These are phyloP conservation scores for Phalloptychus januarius DNA, from an alignment of 2,797 vertebrate species.

Conservation along the genomic window DNA sequence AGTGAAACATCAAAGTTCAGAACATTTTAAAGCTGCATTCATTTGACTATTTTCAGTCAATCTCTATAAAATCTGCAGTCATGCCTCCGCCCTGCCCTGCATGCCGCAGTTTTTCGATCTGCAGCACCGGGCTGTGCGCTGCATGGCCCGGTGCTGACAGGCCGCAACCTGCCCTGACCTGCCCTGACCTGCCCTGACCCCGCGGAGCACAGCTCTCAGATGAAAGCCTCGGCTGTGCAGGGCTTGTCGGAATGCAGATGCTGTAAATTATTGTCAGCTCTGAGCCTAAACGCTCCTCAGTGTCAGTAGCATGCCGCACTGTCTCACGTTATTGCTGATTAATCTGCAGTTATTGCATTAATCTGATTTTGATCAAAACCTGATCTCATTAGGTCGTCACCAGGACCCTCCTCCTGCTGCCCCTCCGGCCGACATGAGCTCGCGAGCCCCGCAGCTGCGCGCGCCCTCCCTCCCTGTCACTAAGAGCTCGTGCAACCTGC, in stretches of 20 bases:
- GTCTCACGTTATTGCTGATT: not conserved
- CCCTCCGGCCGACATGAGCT: conserved; percentile 21
- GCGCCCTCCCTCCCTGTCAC: conserved; percentile 59
- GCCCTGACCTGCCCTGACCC: not conserved
- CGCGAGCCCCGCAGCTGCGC: conserved; percentile 70
- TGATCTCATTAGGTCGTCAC: conserved; percentile 63
- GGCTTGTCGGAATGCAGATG: conserved; percentile 13
- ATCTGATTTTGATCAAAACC: not conserved
- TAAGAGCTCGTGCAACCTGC: conserved; percentile 74
- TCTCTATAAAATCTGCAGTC: not conserved
- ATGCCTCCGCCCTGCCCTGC: not conserved
- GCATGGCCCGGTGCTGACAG: not conserved
- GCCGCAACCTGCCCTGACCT: not conserved
- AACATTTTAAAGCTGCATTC: not conserved
- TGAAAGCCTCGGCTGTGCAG: not conserved
- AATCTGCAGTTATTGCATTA: not conserved
- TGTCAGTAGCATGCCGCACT: conserved; percentile 31
- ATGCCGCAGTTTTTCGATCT: no score
- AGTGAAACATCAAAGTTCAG: conserved; percentile 61
- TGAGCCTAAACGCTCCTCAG: conserved; percentile 31
- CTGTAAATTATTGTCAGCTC: conserved; percentile 31
- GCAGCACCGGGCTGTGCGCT: not conserved
- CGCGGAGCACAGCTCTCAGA: conserved; percentile 33
- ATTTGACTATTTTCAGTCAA: not conserved
- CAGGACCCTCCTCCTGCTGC: conserved; percentile 67